Evolutionary conservation across 2,888 invertebrate genomes (phyloP), one percentile per base, ranked within the genome.

Genomic region (Cancer borealis): DNA sequence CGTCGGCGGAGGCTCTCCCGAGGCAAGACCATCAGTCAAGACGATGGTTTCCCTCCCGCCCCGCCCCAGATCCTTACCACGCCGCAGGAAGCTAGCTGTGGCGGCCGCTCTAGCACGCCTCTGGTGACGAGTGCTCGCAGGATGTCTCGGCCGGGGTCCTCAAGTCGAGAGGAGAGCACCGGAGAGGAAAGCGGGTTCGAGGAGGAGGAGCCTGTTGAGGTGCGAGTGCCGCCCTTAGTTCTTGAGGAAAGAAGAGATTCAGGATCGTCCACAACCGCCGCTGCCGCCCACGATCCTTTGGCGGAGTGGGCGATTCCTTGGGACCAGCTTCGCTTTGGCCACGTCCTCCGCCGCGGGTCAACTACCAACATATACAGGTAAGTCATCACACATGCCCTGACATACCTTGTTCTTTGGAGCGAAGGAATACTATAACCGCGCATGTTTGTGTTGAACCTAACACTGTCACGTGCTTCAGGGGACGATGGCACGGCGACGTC

Each of bases 401-500:
- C 21, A 2, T n/a, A 17, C n/a, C n/a, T 66, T 66, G 47, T 54
- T 21, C 14, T 21, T 30, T 26, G 30, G 6, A 49, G 88, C 17
- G 47, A 88, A 47, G 21, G 1, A 46, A 49, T 12, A 47, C 47
- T 90, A 30, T 6, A 3, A 12, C 10, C 21, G 49, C 39, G 17
- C 47, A 17, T 47, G 90, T 54, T 26, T 39, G 60, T 26, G 26
- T 26, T 21, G 3, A 30, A 1, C 88, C n/a, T 39, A 21, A 54
- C 39, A 45, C 8, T 0, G 39, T 5, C 47, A 21, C 54, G n/a
- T 49, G 45, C 45, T 95, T 3, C 95, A 96, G 96, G 95, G 97
- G 96, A 14, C 96, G 96, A 4, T 97, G 97, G 97, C 97, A 97
- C 95, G 97, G 97, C 17, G 97, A 97, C 92, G 97, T 97, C 39